These are phyloP conservation scores for Caligus rogercresseyi DNA, from an alignment of 1,140 invertebrate genomes.

Conservation along the genomic window DNA sequence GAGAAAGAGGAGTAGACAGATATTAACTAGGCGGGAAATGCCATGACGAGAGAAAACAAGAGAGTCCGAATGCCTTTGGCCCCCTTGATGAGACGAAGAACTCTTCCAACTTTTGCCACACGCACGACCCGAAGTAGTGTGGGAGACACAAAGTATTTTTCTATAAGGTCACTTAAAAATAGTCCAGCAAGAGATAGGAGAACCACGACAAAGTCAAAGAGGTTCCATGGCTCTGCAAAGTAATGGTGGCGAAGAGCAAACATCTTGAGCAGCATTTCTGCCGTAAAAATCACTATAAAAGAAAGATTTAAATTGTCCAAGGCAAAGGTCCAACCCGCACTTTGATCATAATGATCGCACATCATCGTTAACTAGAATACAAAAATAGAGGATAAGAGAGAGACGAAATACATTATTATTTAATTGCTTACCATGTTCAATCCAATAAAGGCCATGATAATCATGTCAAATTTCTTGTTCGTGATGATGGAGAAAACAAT, in stretches of 20 bases:
- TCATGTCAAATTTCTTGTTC: conserved; percentile 97
- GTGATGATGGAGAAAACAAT: conserved; percentile 92
- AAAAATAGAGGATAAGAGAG: neutral
- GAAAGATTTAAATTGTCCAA: conserved; percentile 82
- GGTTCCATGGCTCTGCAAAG: conserved; percentile 97
- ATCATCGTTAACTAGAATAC: conserved; percentile 27
- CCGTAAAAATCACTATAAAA: conserved; percentile 95
- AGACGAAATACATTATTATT: no score
- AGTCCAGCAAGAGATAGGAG: conserved; percentile 47
- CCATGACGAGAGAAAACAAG: conserved; percentile 92
- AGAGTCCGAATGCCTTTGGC: conserved; percentile 93
- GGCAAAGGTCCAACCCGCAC: conserved; percentile 55
- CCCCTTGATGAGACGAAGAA: conserved; percentile 86
- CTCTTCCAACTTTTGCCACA: conserved; percentile 90
- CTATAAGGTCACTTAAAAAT: conserved; percentile 84
- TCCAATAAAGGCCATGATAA: conserved; percentile 97
- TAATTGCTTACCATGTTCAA: conserved; percentile 97
- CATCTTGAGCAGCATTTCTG: conserved; percentile 91
- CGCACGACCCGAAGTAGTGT: conserved; percentile 88
- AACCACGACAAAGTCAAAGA: conserved; percentile 83
- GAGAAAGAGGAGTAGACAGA: conserved; percentile 87
- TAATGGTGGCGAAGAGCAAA: conserved; percentile 91
- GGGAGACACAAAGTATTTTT: conserved; percentile 92
- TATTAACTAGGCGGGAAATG: conserved; percentile 95
- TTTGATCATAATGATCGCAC: conserved; percentile 80